These are phyloP conservation scores for Siniperca obscura DNA, from an alignment of 2,797 vertebrate species.

Conservation along the genomic window DNA sequence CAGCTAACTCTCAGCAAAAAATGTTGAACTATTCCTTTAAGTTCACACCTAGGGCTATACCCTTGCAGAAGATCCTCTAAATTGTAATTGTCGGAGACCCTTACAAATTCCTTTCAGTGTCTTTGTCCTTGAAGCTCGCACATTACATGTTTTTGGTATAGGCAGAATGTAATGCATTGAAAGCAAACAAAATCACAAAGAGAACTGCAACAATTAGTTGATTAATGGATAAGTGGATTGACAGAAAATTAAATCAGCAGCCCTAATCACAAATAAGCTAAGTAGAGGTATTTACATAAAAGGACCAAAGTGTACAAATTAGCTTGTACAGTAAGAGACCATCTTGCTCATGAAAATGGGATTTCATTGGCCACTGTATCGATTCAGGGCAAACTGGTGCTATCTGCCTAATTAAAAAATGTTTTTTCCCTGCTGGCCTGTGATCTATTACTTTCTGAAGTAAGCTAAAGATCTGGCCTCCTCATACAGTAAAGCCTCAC, in stretches of 20 bases:
- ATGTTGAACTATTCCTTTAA: background rate
- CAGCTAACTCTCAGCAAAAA: background rate
- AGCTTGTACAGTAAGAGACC: background rate
- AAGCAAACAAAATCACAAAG: background rate
- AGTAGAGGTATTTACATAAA: background rate
- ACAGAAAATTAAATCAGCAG: background rate
- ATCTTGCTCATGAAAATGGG: slow-evolving; percentile 6
- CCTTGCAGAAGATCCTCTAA: background rate
- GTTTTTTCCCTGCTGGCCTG: slow-evolving; percentile 20
- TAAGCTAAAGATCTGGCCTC: slow-evolving; percentile 20
- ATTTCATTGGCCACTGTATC: slow-evolving; percentile 9
- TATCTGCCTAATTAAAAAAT: slow-evolving; percentile 55
- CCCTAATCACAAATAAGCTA: background rate
- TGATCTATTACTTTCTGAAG: slow-evolving; percentile 10
- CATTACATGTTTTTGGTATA: background rate
- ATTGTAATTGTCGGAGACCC: background rate
- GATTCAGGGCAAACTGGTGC: slow-evolving; percentile 40
- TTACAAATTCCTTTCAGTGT: background rate
- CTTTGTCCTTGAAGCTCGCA: background rate
- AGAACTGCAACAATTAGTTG: background rate
- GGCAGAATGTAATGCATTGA: background rate
- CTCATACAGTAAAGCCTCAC: slow-evolving; percentile 5
- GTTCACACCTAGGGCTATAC: background rate
- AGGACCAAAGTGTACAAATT: background rate
- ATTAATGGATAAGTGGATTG: background rate